A percentile compares a stretch with the other conserved stretches of the same genome.
Evolutionary conservation across 2,888 invertebrate species (phyloP).

Genomic region (Ophion obscuratus): DNA sequence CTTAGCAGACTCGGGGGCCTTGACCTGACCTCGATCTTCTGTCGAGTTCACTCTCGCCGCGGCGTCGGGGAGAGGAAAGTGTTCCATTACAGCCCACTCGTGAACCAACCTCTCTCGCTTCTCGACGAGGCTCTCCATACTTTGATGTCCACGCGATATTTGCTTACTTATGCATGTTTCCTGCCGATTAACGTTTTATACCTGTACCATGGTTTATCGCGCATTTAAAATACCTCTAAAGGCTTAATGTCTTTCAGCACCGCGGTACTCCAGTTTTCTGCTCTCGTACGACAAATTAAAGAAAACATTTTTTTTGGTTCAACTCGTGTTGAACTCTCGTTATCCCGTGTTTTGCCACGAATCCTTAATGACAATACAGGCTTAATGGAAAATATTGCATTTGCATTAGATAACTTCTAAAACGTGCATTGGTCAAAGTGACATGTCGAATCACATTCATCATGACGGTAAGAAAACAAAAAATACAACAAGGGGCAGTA

Average conservation of each 20-base stretch:
- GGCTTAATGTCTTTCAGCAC: background rate
- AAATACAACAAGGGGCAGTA: too few species aligned
- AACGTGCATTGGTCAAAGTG: too few species aligned
- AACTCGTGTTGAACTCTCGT: background rate
- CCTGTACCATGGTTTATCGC: background rate
- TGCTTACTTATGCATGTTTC: slow-evolving; percentile 8
- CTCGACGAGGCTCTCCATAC: slow-evolving; percentile 40
- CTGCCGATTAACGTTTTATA: slow-evolving; percentile 50
- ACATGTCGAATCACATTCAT: too few species aligned
- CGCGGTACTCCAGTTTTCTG: background rate
- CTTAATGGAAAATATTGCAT: background rate
- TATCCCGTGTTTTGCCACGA: background rate
- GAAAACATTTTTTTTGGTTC: background rate
- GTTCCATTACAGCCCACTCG: slow-evolving; percentile 79
- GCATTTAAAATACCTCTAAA: background rate
- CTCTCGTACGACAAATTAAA: background rate
- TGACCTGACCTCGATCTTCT: slow-evolving; percentile 84
- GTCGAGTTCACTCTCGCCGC: slow-evolving; percentile 83
- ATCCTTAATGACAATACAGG: background rate
- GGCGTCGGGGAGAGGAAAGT: slow-evolving; percentile 83
- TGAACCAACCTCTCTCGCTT: slow-evolving; percentile 60
- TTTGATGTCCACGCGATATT: slow-evolving; percentile 23
- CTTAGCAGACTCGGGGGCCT: slow-evolving; percentile 79
- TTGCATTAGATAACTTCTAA: background rate
- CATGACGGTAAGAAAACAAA: too few species aligned